Evolutionary conservation across 1,140 invertebrate species (phyloP).

Genomic region (Parapsyche elsis): DNA sequence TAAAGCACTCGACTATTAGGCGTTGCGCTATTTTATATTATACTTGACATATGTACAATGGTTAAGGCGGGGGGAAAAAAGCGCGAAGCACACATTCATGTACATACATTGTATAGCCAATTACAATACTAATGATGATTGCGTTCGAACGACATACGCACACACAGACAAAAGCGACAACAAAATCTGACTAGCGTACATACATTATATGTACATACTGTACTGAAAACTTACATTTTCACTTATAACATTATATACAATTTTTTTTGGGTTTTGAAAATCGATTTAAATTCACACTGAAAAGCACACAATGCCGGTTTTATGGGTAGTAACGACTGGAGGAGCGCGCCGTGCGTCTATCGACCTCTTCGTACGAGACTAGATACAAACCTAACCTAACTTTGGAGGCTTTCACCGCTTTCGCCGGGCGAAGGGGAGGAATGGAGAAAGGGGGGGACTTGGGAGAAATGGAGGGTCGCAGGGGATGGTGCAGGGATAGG

Average conservation of each 20-base stretch:
- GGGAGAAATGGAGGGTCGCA: background rate
- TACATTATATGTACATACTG: background rate
- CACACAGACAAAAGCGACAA: background rate
- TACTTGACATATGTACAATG: background rate
- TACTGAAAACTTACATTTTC: background rate
- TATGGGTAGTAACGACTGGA: background rate
- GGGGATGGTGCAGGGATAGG: background rate
- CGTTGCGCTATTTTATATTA: background rate
- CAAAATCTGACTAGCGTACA: too few relatives aligned
- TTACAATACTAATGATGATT: background rate
- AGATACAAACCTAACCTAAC: constrained; percentile 55
- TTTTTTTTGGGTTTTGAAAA: background rate
- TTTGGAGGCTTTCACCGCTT: constrained; percentile 4
- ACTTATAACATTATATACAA: constrained; percentile 1
- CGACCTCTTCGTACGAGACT: constrained; percentile 53
- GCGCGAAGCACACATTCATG: background rate
- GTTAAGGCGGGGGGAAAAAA: background rate
- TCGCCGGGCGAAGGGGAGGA: constrained; percentile 20
- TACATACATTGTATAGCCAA: background rate
- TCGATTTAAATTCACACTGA: constrained; percentile 13
- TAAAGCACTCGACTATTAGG: background rate
- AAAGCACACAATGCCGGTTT: constrained; percentile 14
- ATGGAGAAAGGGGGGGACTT: background rate
- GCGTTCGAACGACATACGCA: background rate
- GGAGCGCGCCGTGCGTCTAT: constrained; percentile 48